phyloP scores from a whole-genome alignment of 2,113 vertebrate genomes.

The Engraulis encrasicolus region DNA sequence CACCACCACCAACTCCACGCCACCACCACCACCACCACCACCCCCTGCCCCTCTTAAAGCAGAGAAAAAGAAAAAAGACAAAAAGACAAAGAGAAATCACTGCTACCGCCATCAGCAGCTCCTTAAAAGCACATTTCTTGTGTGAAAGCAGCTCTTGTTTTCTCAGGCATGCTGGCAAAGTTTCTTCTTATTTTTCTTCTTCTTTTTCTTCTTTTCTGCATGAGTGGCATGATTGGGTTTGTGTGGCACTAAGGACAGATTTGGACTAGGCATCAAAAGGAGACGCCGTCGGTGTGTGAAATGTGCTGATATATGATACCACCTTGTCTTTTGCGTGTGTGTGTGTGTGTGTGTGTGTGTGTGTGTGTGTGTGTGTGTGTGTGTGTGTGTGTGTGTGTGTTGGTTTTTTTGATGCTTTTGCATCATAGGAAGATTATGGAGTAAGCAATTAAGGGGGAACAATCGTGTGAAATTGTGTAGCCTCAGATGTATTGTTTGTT shows the following conservation, averaged over 20 bases:
- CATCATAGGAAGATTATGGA: constrained; percentile 1
- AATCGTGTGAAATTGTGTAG: constrained; percentile 10
- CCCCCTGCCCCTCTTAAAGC: too few relatives aligned
- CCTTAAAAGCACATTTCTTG: constrained; percentile 9
- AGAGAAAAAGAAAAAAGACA: too few relatives aligned
- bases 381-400: too few relatives aligned
- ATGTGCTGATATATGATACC: neutral
- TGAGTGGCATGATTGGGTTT: neutral
- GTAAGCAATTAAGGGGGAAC: constrained; percentile 10
- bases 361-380: too few relatives aligned
- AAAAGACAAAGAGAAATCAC: too few relatives aligned
- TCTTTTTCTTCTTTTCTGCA: too few relatives aligned
- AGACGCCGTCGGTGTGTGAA: neutral
- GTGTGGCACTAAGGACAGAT: neutral
- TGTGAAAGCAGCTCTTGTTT: neutral
- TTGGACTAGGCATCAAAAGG: neutral
- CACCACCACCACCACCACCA: too few relatives aligned
- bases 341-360: too few relatives aligned
- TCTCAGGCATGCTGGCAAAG: neutral
- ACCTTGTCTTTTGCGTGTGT: too few relatives aligned
- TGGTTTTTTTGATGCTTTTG: neutral
- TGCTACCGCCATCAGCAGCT: neutral
- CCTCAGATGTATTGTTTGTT: constrained; percentile 10
- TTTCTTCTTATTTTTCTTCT: too few relatives aligned
- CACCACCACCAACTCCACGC: neutral